Evolutionary conservation across 2,888 invertebrate genomes (phyloP).

Genomic region (Drosophila pegasa): DNA sequence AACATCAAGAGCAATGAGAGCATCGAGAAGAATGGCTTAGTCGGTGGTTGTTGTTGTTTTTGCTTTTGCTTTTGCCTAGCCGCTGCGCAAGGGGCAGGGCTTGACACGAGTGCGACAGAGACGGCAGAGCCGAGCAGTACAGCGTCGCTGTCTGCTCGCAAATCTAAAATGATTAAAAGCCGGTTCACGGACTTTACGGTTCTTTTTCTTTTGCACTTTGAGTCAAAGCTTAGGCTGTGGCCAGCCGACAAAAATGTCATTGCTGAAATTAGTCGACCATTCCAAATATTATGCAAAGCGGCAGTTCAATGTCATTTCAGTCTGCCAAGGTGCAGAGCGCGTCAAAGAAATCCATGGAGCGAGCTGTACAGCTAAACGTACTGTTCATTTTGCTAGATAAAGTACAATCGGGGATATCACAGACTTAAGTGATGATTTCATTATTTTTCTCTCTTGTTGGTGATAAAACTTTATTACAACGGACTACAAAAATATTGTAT

Average conservation of each 20-base stretch:
- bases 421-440: not conserved
- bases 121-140: not conserved
- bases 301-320: not conserved
- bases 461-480: too few relatives aligned
- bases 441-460: not conserved
- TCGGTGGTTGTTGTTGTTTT: conserved; percentile 42
- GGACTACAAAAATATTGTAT: too few relatives aligned
- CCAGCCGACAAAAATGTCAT: conserved; percentile 27
- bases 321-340: not conserved
- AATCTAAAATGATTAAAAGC: conserved; percentile 45
- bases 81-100: not conserved
- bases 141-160: conserved; percentile 17
- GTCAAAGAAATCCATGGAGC: not conserved
- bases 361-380: not conserved
- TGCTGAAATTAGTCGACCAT: not conserved
- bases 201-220: conserved; percentile 33
- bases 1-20: conserved; percentile 19
- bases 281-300: not conserved
- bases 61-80: not conserved
- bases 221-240: conserved; percentile 2
- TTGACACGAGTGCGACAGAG: not conserved
- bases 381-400: not conserved
- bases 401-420: conserved; percentile 1
- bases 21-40: conserved; percentile 25
- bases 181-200: conserved; percentile 51